A percentile compares a stretch with the other conserved stretches of the same genome.
phyloP scores from a whole-genome alignment of 1,140 invertebrate genomes.

The Monomorium pharaonis region DNA sequence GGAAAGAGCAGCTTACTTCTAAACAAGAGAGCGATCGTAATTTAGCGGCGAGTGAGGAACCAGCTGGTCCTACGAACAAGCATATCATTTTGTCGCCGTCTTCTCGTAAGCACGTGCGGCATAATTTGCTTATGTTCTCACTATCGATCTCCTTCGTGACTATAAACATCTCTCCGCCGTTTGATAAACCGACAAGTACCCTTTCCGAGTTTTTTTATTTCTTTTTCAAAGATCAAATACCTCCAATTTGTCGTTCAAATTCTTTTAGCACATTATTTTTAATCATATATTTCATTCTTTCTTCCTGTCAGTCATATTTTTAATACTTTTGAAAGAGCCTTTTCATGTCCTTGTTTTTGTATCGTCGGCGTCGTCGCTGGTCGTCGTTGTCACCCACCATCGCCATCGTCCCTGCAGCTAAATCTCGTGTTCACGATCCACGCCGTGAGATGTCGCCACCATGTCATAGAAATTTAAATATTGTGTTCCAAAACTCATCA shows the following conservation, averaged over 20 bases:
- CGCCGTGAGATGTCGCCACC: background rate
- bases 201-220: background rate
- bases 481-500: background rate
- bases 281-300: background rate
- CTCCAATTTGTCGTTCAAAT: background rate
- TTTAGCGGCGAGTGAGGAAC: constrained; percentile 83
- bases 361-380: background rate
- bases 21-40: constrained; percentile 82
- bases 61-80: constrained; percentile 82
- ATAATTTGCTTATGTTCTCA: constrained; percentile 83
- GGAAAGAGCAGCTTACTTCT: constrained; percentile 72
- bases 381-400: no score
- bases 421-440: background rate
- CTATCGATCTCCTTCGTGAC: constrained; percentile 84
- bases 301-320: background rate
- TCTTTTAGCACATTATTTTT: background rate
- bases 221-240: background rate
- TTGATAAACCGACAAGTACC: background rate
- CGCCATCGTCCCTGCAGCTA: constrained; percentile 2
- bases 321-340: background rate
- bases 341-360: background rate
- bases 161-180: constrained; percentile 78
- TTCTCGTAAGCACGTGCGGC: constrained; percentile 82
- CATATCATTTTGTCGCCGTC: constrained; percentile 84
- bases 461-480: background rate